Conservation (phyloP, 2,888 invertebrate genomes). For the Hydroisotoma schaefferi region DNA sequence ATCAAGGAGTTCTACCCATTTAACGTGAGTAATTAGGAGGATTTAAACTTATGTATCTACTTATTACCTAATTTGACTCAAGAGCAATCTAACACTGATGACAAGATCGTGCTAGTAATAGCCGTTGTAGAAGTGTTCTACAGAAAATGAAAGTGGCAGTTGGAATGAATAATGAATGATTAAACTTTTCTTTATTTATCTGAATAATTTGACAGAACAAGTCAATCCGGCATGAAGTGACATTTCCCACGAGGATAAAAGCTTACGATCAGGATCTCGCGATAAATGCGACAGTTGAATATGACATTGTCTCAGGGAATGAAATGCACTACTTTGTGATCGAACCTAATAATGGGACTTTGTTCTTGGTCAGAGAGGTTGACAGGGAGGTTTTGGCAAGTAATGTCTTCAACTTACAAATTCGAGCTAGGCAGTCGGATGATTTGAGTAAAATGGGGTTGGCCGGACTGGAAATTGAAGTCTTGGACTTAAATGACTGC, state of each 20-base stretch:
- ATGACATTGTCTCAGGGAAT: constrained; percentile 76
- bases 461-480: constrained; percentile 69
- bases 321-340: constrained; percentile 72
- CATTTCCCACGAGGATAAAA: constrained; percentile 67
- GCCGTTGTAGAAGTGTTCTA: too few species aligned
- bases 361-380: constrained; percentile 74
- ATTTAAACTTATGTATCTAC: not conserved
- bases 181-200: too few species aligned
- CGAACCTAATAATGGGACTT: constrained; percentile 67
- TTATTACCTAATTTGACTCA: too few species aligned
- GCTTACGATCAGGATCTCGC: constrained; percentile 77
- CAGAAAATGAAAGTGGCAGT: too few species aligned
- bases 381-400: constrained; percentile 65
- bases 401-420: constrained; percentile 59
- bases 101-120: too few species aligned
- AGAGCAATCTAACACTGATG: too few species aligned
- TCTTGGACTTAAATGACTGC: constrained; percentile 77
- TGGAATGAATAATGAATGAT: too few species aligned
- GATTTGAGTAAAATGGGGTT: constrained; percentile 71
- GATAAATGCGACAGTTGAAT: constrained; percentile 68
- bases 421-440: constrained; percentile 63
- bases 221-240: constrained; percentile 66
- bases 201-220: constrained; percentile 61
- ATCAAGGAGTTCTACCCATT: constrained; percentile 79
- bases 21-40: constrained; percentile 59